These are phyloP conservation scores for Periophthalmus magnuspinnatus DNA, from an alignment of 2,797 vertebrate genomes.

Conservation along the genomic window DNA sequence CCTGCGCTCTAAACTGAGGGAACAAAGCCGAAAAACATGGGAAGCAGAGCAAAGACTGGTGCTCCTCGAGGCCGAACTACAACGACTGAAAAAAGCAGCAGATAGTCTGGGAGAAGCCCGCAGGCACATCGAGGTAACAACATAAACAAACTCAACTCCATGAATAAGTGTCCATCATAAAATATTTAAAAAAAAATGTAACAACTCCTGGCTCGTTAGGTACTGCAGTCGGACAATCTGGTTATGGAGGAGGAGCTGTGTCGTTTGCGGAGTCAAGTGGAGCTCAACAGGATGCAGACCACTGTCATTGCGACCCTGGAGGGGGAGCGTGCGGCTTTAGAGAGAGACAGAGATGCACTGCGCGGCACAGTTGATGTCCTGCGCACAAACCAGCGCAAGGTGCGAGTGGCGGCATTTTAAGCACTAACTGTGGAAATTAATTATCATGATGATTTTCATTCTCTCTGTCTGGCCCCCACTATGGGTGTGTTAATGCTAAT, in stretches of 20 bases:
- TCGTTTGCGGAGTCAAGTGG: constrained; percentile 74
- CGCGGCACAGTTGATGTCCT: constrained; percentile 71
- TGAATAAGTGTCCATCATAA: neutral
- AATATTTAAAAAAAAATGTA: neutral
- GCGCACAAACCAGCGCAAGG: constrained; percentile 77
- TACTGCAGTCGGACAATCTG: constrained; percentile 70
- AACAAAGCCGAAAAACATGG: constrained; percentile 75
- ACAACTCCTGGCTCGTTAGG: constrained; percentile 39
- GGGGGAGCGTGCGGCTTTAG: constrained; percentile 74
- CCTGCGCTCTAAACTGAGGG: constrained; percentile 69
- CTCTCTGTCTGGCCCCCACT: neutral
- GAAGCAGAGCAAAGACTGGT: constrained; percentile 77
- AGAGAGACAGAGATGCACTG: constrained; percentile 77
- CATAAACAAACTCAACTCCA: neutral
- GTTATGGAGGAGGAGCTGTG: constrained; percentile 79
- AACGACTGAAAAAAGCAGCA: constrained; percentile 70
- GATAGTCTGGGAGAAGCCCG: constrained; percentile 75
- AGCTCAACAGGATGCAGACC: constrained; percentile 79
- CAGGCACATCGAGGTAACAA: constrained; percentile 77
- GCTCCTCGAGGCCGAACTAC: constrained; percentile 71
- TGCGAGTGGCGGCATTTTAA: constrained; percentile 29
- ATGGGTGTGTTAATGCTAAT: neutral
- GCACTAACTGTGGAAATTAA: neutral
- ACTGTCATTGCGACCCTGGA: constrained; percentile 78
- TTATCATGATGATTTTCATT: too few relatives aligned